Conservation (phyloP, 2,888 invertebrate species). For the Drosophila mimetica region DNA sequence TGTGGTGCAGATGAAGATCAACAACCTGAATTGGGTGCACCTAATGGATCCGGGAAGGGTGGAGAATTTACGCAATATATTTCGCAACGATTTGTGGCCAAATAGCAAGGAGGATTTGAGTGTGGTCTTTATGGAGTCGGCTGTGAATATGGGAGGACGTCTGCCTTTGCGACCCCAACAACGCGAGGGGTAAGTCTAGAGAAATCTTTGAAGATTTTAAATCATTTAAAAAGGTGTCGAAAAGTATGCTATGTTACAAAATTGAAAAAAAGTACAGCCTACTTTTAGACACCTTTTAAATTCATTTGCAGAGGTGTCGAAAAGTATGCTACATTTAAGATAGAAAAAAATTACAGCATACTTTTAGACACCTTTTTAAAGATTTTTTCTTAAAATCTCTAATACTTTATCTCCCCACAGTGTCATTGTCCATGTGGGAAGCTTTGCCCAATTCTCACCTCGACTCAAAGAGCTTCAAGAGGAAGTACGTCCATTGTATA, state of each 20-base stretch:
- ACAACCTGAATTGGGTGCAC: constrained; percentile 95
- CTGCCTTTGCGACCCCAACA: constrained; percentile 92
- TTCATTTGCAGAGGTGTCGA: not conserved
- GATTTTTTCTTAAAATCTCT: too few species aligned
- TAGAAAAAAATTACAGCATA: too few species aligned
- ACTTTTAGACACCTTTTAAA: too few species aligned
- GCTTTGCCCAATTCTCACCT: constrained; percentile 89
- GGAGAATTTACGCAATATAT: constrained; percentile 90
- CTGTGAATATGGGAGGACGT: constrained; percentile 93
- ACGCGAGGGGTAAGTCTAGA: constrained; percentile 89
- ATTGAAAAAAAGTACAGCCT: too few species aligned
- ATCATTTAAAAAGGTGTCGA: too few species aligned
- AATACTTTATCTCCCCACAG: constrained; percentile 76
- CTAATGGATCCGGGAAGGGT: constrained; percentile 90
- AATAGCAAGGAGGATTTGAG: constrained; percentile 91
- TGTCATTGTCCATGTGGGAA: constrained; percentile 92
- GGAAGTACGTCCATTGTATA: constrained; percentile 92
- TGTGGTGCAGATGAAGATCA: constrained; percentile 94
- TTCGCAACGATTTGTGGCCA: constrained; percentile 91
- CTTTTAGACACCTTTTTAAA: not conserved
- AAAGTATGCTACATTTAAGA: not conserved
- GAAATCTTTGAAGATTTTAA: too few species aligned
- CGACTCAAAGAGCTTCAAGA: constrained; percentile 86
- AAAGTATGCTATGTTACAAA: too few species aligned
- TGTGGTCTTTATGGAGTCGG: constrained; percentile 93